Evolutionary conservation across 2,113 vertebrate species (phyloP), one percentile per base, ranked within the genome.

Genomic region (Solea solea): DNA sequence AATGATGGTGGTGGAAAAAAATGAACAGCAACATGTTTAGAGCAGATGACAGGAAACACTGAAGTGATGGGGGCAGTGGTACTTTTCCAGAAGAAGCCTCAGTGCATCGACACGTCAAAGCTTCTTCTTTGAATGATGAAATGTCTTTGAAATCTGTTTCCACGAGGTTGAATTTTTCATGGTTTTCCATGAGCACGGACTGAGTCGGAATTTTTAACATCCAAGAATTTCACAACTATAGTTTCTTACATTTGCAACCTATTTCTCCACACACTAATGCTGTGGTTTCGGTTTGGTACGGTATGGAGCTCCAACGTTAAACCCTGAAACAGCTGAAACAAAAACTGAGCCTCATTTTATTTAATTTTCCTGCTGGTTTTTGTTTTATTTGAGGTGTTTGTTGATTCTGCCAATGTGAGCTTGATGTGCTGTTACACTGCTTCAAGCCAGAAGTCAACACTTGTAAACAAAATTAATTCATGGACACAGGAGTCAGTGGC

Each of bases 401-500:
- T 27, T 12, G 5, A 40, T 52, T 62, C 11, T 62, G 41, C 41
- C 44, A 56, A 51, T 28, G 16, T 11, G 39, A 51, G 12, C 53
- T 57, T 11, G 34, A 10, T 16, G 25, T 46, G 28, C 50, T 12
- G 12, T 8, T 11, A 53, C 8, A 49, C 6, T 21, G 3, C 45
- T 51, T 16, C 46, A 25, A 53, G 45, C 9, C 14, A 50, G 9
- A 50, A 34, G 14, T 58, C 59, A 63, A 6, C 28, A 56, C 46
- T 27, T 57, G 11, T 9, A 49, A 75, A 55, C 8, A 45, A 21
- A 52, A 40, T 27, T 9, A 49, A 44, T 12, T 62, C 15, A 15
- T 61, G 13, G 48, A 54, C 50, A 28, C 54, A 13, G 8, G 51
- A 42, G 51, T 14, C 44, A 49, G 64, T 16, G 54, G 48, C 64